Conservation (phyloP, 2,888 invertebrate species). For the Cataglyphis rosenhaueri region DNA sequence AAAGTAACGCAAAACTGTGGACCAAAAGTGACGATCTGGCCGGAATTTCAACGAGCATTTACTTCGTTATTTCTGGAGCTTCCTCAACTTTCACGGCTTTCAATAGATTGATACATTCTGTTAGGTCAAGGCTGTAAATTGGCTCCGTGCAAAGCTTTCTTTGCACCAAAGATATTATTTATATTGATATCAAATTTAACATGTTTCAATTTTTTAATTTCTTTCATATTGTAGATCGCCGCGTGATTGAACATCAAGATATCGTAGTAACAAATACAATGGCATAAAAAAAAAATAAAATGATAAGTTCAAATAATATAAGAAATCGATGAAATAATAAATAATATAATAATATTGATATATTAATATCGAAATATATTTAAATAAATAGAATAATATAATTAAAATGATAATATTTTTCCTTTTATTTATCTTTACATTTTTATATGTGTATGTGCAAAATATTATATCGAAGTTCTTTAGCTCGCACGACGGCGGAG, state of each 20-base stretch:
- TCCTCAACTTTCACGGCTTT: not conserved
- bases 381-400: not conserved
- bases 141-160: not conserved
- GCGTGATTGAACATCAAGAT: not conserved
- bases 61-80: constrained; percentile 18
- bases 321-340: not conserved
- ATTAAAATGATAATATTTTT: not conserved
- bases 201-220: not conserved
- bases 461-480: not conserved
- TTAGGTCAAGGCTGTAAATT: not conserved
- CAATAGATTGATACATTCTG: constrained; percentile 12
- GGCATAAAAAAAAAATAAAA: not conserved
- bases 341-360: not conserved
- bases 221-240: not conserved
- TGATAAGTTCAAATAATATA: not conserved
- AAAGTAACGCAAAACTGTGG: constrained; percentile 55
- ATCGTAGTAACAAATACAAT: not conserved
- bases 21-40: constrained; percentile 1
- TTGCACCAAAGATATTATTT: not conserved
- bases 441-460: not conserved
- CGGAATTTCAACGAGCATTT: constrained; percentile 41
- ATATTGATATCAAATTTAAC: not conserved
- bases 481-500: constrained; percentile 1
- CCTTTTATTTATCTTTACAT: not conserved
- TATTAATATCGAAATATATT: not conserved